A percentile compares a stretch with the other conserved stretches of the same genome.
Conservation (phyloP, 1,140 invertebrate species). For the Drosophila sp. region DNA sequence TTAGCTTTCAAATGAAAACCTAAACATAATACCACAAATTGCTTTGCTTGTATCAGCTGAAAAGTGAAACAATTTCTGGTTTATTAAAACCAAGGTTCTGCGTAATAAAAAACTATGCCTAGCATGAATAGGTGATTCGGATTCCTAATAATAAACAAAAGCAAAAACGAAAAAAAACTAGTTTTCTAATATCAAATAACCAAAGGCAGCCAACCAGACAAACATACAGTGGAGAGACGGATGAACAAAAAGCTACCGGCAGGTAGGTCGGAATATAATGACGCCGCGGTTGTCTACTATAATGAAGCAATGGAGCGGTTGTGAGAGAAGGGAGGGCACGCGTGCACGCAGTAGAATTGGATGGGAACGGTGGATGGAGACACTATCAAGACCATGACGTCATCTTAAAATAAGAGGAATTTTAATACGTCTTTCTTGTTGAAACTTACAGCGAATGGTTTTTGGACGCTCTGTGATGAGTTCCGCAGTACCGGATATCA, state of each 20-base stretch:
- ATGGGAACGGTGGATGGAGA: constrained; percentile 34
- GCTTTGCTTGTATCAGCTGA: not conserved
- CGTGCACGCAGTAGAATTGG: constrained; percentile 59
- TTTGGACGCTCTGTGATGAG: constrained; percentile 83
- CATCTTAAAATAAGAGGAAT: constrained; percentile 38
- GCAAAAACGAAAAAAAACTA: constrained; percentile 60
- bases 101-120: not conserved
- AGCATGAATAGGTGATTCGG: constrained; percentile 33
- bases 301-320: constrained; percentile 27
- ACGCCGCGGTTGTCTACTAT: constrained; percentile 46
- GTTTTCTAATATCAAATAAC: constrained; percentile 63
- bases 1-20: not conserved
- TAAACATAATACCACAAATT: not conserved
- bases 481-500: constrained; percentile 84
- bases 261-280: constrained; percentile 49
- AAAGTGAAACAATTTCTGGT: constrained; percentile 14
- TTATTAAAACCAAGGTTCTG: constrained; percentile 20
- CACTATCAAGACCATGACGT: constrained; percentile 52
- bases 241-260: constrained; percentile 25
- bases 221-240: not conserved
- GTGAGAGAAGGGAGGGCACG: constrained; percentile 6
- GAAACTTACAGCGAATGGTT: constrained; percentile 83
- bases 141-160: constrained; percentile 43
- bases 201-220: constrained; percentile 43
- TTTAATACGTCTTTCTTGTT: constrained; percentile 47